Evolutionary conservation across 2,888 invertebrate genomes (phyloP).

Genomic region (Argyra leucocephala): DNA sequence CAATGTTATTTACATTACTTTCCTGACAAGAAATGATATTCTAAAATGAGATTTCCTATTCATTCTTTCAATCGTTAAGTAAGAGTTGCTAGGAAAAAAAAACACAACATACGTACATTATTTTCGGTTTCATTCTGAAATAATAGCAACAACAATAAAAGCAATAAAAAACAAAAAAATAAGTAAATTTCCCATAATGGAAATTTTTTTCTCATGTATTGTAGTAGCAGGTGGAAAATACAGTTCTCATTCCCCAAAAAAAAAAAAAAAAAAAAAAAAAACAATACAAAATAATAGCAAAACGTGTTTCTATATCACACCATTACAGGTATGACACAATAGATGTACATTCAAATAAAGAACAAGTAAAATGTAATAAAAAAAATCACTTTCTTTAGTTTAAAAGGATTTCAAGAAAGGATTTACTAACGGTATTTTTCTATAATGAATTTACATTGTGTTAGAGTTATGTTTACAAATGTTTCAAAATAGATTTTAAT

Average conservation of each 20-base stretch:
- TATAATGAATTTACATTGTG: constrained; percentile 6
- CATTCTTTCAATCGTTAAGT: neutral
- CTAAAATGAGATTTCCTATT: constrained; percentile 6
- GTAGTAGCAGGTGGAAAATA: neutral
- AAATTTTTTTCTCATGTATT: neutral
- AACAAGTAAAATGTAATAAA: neutral
- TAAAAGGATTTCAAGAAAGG: neutral
- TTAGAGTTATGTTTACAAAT: constrained; percentile 6
- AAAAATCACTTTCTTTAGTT: neutral
- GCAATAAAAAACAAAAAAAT: neutral
- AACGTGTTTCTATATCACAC: neutral
- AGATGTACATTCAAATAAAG: neutral
- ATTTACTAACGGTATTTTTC: constrained; percentile 4
- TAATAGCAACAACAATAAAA: too few species aligned
- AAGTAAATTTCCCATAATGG: neutral
- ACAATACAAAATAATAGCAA: neutral
- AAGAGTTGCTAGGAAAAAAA: too few species aligned
- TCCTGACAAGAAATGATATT: constrained; percentile 6
- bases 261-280: neutral
- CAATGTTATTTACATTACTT: constrained; percentile 3
- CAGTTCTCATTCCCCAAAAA: neutral
- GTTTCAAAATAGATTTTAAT: constrained; percentile 3
- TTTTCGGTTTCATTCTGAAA: too few species aligned
- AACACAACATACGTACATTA: too few species aligned
- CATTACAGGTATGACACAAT: neutral